A percentile compares a stretch with the other conserved stretches of the same genome.
Conservation (phyloP, 2,888 invertebrate species). For the Coenonympha arcania region DNA sequence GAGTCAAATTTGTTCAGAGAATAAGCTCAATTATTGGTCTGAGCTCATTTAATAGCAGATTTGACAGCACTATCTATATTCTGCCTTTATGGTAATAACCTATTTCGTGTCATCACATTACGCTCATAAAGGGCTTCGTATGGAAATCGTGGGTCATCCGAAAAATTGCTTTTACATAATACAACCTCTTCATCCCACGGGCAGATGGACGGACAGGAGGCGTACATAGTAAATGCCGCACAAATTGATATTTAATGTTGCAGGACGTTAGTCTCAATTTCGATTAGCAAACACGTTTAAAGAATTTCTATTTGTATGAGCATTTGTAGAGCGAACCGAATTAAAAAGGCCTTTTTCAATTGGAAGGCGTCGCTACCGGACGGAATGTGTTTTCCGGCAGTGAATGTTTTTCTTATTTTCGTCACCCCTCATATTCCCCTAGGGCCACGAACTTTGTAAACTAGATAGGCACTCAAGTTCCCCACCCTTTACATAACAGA, state of each 20-base stretch:
- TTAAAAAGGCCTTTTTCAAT: constrained; percentile 2
- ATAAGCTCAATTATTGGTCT: too few relatives aligned
- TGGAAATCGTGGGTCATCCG: constrained; percentile 1
- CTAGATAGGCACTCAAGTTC: too few relatives aligned
- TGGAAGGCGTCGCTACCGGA: not conserved
- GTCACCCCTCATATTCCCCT: too few relatives aligned
- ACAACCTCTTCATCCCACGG: constrained; percentile 3
- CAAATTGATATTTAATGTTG: not conserved
- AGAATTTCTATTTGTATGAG: constrained; percentile 4
- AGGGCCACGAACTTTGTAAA: too few relatives aligned
- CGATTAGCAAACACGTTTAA: not conserved
- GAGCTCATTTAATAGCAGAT: too few relatives aligned
- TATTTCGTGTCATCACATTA: not conserved
- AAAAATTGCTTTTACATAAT: constrained; percentile 9
- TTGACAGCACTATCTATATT: too few relatives aligned
- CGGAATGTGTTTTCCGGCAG: not conserved
- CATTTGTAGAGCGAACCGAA: constrained; percentile 3
- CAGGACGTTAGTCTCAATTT: not conserved
- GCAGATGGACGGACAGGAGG: not conserved
- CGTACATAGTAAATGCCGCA: not conserved
- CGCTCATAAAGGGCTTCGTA: not conserved
- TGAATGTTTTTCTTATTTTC: not conserved
- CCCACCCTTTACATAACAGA: too few relatives aligned
- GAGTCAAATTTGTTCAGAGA: too few relatives aligned
- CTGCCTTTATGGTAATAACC: not conserved